A percentile compares a stretch with the other conserved stretches of the same genome.
These are phyloP conservation scores for Bicyclus anynana DNA, from an alignment of 1,140 invertebrate genomes.

Conservation along the genomic window DNA sequence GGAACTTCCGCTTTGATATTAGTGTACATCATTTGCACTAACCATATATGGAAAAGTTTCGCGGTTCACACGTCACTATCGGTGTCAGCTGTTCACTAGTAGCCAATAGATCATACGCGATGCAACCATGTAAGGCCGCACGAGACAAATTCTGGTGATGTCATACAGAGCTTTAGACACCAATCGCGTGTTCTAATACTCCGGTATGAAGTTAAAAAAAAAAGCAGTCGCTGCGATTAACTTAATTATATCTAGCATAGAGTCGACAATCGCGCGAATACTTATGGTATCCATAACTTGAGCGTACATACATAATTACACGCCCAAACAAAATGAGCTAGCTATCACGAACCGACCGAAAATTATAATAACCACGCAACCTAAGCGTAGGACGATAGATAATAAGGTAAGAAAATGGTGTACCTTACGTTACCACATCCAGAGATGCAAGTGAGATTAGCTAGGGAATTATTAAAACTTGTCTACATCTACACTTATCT, in stretches of 20 bases:
- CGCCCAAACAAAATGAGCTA: constrained; percentile 49
- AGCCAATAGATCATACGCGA: constrained; percentile 58
- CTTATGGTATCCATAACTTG: constrained; percentile 9
- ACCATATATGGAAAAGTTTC: constrained; percentile 23
- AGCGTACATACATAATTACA: constrained; percentile 50
- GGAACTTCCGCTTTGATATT: background rate
- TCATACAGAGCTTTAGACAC: constrained; percentile 39
- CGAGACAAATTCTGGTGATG: constrained; percentile 57
- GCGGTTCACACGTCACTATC: constrained; percentile 41
- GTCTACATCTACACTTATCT: too few relatives aligned
- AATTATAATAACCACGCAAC: constrained; percentile 60
- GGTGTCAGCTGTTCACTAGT: constrained; percentile 53
- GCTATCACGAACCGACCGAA: constrained; percentile 57
- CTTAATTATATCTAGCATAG: constrained; percentile 13
- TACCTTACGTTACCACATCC: constrained; percentile 11
- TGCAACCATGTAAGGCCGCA: constrained; percentile 58
- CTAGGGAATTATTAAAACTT: background rate
- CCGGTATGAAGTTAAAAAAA: constrained; percentile 9
- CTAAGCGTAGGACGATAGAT: constrained; percentile 48
- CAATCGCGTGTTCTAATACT: constrained; percentile 22
- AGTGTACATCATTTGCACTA: background rate
- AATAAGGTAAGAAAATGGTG: constrained; percentile 47
- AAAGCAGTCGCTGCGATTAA: constrained; percentile 14
- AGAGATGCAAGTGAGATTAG: constrained; percentile 5
- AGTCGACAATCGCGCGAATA: constrained; percentile 26